Evolutionary conservation across 2,797 vertebrate genomes (phyloP).

Genomic region (Malacoctenus gilli): DNA sequence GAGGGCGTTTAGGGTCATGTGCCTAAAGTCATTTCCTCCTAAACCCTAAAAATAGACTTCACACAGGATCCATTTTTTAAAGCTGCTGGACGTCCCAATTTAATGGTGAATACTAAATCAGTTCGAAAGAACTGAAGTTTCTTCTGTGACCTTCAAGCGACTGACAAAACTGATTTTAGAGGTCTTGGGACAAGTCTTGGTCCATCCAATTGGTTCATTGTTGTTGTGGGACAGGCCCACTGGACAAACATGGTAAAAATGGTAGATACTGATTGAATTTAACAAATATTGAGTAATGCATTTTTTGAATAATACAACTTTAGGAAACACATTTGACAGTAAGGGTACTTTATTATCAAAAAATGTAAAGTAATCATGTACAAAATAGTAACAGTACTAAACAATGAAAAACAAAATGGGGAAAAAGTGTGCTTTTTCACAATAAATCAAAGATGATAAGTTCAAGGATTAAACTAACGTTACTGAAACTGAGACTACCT

Average conservation of each 20-base stretch:
- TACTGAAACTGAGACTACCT: no score
- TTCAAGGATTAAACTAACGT: background rate
- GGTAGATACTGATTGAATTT: no score
- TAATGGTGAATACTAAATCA: no score
- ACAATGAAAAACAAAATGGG: constrained; percentile 10
- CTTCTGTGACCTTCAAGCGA: background rate
- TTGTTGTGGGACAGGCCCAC: background rate
- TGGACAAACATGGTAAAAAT: no score
- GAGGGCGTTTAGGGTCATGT: no score
- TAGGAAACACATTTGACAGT: constrained; percentile 79
- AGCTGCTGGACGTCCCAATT: no score
- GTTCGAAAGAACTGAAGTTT: no score
- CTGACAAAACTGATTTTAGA: background rate
- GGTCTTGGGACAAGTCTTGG: background rate
- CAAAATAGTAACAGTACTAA: constrained; percentile 57
- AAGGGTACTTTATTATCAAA: constrained; percentile 79
- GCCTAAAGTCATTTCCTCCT: background rate
- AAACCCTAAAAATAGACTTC: no score
- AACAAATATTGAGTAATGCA: constrained; percentile 9
- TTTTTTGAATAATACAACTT: constrained; percentile 77
- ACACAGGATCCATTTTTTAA: no score
- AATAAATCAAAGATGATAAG: background rate
- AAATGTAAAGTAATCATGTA: constrained; percentile 53
- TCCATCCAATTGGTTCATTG: background rate
- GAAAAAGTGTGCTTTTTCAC: background rate